Evolutionary conservation across 2,888 invertebrate genomes (phyloP), one percentile per base, ranked within the genome.

Genomic region (Alsophila aescularia): DNA sequence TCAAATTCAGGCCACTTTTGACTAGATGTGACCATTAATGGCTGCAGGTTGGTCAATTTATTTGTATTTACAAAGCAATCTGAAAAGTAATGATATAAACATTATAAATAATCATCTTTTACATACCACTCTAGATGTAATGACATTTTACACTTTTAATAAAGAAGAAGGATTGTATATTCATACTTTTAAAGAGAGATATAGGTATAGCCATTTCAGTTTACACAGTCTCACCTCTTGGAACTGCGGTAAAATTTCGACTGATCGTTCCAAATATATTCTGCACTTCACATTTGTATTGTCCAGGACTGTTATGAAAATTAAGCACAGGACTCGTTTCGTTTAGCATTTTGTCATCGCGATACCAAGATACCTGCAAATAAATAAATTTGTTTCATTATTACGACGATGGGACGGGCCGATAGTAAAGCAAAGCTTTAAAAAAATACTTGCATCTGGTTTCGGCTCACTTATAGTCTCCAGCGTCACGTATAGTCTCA

Each of bases 361-460:
- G 66, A 41, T 55, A 69, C 85, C 85, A 86, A 9, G 60, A 50
- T 2, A 73, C 66, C 85, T 85, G 52, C n/a, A n/a, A n/a, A n/a
- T n/a, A 7, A 58, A 54, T n/a, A n/a, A n/a, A n/a, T n/a, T n/a
- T n/a, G n/a, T n/a, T n/a, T n/a, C n/a, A n/a, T n/a, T n/a, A n/a
- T n/a, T n/a, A n/a, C n/a, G n/a, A n/a, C n/a, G n/a, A n/a, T n/a
- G n/a, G n/a, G n/a, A n/a, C n/a, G n/a, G n/a, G n/a, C n/a, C n/a
- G n/a, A n/a, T n/a, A n/a, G n/a, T n/a, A n/a, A n/a, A n/a, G n/a
- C n/a, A n/a, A n/a, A n/a, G n/a, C n/a, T n/a, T n/a, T n/a, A n/a
- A n/a, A n/a, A 34, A 24, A 16, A 6, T 24, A 41, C 39, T 50
- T 71, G 85, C 86, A 67, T n/a, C n/a, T n/a, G n/a, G n/a, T n/a